Conservation (phyloP, 1,140 invertebrate species). For the Drosophila tropicalis region DNA sequence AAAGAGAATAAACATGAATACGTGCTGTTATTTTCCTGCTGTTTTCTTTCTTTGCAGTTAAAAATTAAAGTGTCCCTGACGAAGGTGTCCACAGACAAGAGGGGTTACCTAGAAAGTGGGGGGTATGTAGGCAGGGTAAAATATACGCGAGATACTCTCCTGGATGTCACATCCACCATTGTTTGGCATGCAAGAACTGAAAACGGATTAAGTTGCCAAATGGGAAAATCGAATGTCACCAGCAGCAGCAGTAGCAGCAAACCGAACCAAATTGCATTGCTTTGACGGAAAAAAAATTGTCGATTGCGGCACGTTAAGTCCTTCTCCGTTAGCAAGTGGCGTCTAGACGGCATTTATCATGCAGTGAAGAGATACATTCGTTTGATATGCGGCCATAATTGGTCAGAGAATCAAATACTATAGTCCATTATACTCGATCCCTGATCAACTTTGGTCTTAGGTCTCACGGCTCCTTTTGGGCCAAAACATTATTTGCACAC, state of each 20-base stretch:
- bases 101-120: not conserved
- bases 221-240: slow-evolving; percentile 48
- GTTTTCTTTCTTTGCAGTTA: not conserved
- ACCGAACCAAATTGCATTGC: slow-evolving; percentile 43
- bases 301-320: slow-evolving; percentile 55
- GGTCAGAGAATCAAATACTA: slow-evolving; percentile 34
- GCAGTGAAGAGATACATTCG: slow-evolving; percentile 60
- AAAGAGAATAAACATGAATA: too few species aligned
- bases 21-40: too few species aligned
- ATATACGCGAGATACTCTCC: slow-evolving; percentile 45
- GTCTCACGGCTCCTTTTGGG: not conserved
- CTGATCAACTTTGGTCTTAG: slow-evolving; percentile 49
- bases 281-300: slow-evolving; percentile 33
- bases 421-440: slow-evolving; percentile 51
- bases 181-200: slow-evolving; percentile 52
- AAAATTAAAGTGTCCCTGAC: not conserved
- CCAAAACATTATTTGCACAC: slow-evolving; percentile 59
- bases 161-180: slow-evolving; percentile 32
- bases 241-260: slow-evolving; percentile 22
- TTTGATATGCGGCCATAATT: slow-evolving; percentile 45
- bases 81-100: not conserved
- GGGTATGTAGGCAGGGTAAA: not conserved
- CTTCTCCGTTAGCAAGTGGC: slow-evolving; percentile 23
- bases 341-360: slow-evolving; percentile 78
- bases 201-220: slow-evolving; percentile 56